Evolutionary conservation across 2,888 invertebrate genomes (phyloP), one percentile per base, ranked within the genome.

Genomic region (Tachina fera): DNA sequence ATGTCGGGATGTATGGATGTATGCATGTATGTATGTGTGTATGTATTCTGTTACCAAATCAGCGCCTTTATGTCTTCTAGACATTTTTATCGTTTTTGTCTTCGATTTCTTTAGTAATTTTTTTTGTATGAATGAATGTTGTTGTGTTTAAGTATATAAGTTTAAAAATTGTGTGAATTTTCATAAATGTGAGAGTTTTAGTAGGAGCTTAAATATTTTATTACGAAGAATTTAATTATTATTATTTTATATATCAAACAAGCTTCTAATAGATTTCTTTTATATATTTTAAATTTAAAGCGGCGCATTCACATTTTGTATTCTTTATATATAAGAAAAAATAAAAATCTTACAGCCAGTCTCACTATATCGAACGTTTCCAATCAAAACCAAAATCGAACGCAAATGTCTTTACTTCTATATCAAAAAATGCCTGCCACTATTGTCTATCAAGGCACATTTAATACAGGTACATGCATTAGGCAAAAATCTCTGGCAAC

Each of bases 61-160:
- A 86, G 86, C 86, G 82, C 82, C 80, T 80, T 84, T 76, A 81
- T 86, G 67, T 91, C 90, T 90, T 90, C 91, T 89, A 91, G 91
- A 91, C 91, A 91, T 91, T 92, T 92, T 92, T 92, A 92, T 92
- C 90, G 91, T 89, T 91, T 89, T 86, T 89, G 90, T 91, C 90
- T 91, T 91, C 89, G 91, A 91, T 91, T 91, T 90, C 61, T 67
- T 22, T 14, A 84, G 47, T 72, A 81, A 77, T 80, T 65, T 84
- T 80, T n/a, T 2, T 2, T 60, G 81, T 22, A 49, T 39, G 31
- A 31, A 31, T 31, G 31, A 31, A 56, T 71, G 80, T 68, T 87
- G 87, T 86, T 81, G 77, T 77, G 74, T 85, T 87, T 83, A 84
- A 19, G 45, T 75, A 31, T 53, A 65, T 86, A 77, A 49, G 22